Conservation (phyloP, 1,140 invertebrate genomes). For the Helicorthomorpha holstii region DNA sequence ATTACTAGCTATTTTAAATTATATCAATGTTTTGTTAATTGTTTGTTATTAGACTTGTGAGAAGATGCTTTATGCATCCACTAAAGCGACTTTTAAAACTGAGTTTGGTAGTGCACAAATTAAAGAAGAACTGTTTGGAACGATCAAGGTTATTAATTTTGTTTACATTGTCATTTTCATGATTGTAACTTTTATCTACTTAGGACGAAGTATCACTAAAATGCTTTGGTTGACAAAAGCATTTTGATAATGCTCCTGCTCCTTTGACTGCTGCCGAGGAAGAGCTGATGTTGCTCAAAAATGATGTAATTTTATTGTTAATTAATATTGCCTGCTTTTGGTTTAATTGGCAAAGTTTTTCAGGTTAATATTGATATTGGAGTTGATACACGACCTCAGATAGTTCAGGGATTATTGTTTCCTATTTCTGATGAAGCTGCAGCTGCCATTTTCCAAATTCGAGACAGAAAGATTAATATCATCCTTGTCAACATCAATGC, state of each 20-base stretch:
- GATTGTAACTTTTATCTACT: conserved; percentile 2
- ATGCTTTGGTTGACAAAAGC: conserved; percentile 64
- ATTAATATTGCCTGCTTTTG: neutral
- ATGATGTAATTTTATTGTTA: conserved; percentile 33
- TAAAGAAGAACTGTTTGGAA: conserved; percentile 80
- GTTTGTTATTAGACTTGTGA: conserved; percentile 40
- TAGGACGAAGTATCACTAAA: conserved; percentile 62
- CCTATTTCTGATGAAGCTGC: conserved; percentile 70
- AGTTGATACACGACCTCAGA: conserved; percentile 74
- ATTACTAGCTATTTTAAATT: neutral
- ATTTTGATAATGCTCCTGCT: conserved; percentile 56
- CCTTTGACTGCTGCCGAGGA: conserved; percentile 79
- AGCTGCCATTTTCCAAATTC: conserved; percentile 43
- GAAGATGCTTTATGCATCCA: conserved; percentile 98
- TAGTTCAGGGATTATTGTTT: conserved; percentile 77
- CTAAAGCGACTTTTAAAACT: conserved; percentile 90
- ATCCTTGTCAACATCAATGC: conserved; percentile 27
- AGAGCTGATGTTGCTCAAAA: conserved; percentile 61
- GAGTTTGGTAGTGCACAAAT: conserved; percentile 86
- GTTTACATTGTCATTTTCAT: neutral
- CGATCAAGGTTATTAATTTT: conserved; percentile 38
- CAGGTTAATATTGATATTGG: conserved; percentile 52
- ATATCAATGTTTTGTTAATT: neutral
- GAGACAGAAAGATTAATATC: conserved; percentile 34
- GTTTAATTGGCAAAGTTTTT: neutral